Conservation (phyloP, 2,113 vertebrate species). For the Gavia stellata region DNA sequence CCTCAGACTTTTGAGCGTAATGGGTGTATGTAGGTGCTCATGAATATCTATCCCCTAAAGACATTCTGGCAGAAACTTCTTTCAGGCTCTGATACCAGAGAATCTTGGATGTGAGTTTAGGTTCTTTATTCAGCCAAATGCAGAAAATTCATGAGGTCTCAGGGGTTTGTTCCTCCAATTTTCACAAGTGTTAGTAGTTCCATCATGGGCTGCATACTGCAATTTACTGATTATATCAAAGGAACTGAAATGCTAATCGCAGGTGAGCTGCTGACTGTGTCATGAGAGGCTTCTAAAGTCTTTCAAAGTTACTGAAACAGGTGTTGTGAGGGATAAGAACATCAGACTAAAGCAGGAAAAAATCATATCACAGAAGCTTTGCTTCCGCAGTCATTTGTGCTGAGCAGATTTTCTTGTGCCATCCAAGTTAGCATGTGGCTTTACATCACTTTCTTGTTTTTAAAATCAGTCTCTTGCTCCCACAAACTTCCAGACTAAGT, state of each 20-base stretch:
- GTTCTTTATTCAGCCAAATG: background rate
- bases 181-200: background rate
- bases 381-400: background rate
- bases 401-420: background rate
- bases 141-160: background rate
- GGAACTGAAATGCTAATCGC: conserved; percentile 26
- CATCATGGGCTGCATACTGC: background rate
- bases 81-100: background rate
- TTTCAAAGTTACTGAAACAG: conserved; percentile 43
- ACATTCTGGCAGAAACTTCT: background rate
- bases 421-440: background rate
- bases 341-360: background rate
- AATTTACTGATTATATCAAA: conserved; percentile 42
- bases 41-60: background rate
- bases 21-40: background rate
- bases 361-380: background rate
- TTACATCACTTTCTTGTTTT: background rate
- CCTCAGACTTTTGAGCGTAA: background rate
- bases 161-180: conserved; percentile 2
- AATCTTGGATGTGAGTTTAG: conserved; percentile 10
- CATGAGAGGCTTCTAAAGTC: conserved; percentile 17
- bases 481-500: background rate
- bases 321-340: conserved; percentile 47
- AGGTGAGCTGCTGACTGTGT: background rate
- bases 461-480: background rate